Evolutionary conservation across 2,113 vertebrate genomes (phyloP).

Genomic region (Isichthys henryi): DNA sequence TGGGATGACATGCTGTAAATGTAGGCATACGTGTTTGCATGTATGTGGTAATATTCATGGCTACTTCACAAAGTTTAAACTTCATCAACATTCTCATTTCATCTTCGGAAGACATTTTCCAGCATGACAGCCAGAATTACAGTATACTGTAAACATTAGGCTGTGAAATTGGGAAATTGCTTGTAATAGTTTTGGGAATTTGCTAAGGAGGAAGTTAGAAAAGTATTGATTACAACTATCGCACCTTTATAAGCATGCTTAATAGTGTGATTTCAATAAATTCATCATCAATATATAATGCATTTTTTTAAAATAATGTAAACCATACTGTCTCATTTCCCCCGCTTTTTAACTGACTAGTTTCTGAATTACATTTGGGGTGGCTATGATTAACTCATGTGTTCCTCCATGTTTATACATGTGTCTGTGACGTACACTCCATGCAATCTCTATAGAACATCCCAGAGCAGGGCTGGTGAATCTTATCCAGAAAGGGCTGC

Average conservation of each 20-base stretch:
- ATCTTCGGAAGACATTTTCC: not conserved
- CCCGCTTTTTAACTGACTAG: not conserved
- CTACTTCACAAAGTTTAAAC: not conserved
- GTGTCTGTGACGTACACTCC: not conserved
- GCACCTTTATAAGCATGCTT: not conserved
- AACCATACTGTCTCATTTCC: not conserved
- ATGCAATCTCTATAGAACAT: not conserved
- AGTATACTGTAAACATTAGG: not conserved
- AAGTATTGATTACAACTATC: not conserved
- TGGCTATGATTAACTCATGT: not conserved
- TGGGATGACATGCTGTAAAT: not conserved
- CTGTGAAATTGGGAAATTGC: not conserved
- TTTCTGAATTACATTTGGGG: not conserved
- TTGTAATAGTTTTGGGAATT: not conserved
- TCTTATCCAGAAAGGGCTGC: too few species aligned
- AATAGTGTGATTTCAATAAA: not conserved
- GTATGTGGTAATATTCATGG: not conserved
- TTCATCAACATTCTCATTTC: not conserved
- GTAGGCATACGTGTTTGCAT: not conserved
- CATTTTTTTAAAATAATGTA: not conserved
- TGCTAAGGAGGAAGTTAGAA: not conserved
- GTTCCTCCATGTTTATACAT: not conserved
- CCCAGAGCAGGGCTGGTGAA: not conserved
- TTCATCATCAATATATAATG: not conserved
- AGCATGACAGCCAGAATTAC: not conserved